Conservation (phyloP, 2,888 invertebrate species). For the Drosophila bunnanda region DNA sequence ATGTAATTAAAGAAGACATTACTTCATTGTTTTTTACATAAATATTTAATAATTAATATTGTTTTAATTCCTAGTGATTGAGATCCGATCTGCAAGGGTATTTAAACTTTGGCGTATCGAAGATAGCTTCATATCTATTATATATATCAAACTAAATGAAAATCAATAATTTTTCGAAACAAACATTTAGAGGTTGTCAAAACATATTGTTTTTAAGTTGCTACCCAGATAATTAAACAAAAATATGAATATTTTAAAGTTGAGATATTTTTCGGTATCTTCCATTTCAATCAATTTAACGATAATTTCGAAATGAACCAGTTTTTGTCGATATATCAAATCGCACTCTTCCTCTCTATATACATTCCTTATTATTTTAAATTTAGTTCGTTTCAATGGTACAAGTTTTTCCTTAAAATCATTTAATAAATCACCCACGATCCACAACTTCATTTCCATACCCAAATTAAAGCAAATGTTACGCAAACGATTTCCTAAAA, state of each 20-base stretch:
- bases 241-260: neutral
- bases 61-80: too few species aligned
- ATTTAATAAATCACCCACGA: neutral
- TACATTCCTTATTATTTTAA: neutral
- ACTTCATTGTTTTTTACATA: too few species aligned
- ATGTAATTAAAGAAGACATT: too few species aligned
- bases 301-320: neutral
- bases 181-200: too few species aligned
- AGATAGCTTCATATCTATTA: too few species aligned
- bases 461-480: slow-evolving; percentile 3
- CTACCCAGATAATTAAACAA: too few species aligned
- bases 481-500: slow-evolving; percentile 26
- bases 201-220: too few species aligned
- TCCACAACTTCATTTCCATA: neutral
- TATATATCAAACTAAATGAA: too few species aligned
- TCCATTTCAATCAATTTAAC: neutral
- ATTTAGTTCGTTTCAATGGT: neutral
- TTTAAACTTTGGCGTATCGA: too few species aligned
- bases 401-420: neutral
- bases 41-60: too few species aligned
- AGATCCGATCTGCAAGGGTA: too few species aligned
- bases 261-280: neutral
- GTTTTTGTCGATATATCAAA: neutral
- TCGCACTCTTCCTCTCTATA: neutral
- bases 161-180: too few species aligned